phyloP scores from a whole-genome alignment of 2,113 vertebrate species.

The Mola mola region DNA sequence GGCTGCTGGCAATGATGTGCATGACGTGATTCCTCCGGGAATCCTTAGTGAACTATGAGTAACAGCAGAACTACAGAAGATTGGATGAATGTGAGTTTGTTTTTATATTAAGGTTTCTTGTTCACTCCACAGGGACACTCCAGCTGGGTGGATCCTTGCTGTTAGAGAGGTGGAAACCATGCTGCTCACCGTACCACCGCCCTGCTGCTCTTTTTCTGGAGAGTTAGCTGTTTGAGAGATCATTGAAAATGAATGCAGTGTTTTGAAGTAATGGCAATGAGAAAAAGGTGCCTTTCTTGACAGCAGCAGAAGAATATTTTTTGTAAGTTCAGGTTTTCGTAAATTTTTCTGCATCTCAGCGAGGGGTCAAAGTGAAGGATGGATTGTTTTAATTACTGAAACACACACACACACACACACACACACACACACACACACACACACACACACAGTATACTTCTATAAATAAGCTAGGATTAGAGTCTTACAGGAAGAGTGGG shows the following conservation, averaged over 20 bases:
- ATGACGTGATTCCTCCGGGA: constrained; percentile 16
- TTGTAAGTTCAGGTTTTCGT: constrained; percentile 39
- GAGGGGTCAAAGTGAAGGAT: constrained; percentile 3
- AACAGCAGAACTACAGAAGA: constrained; percentile 3
- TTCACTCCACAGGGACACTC: background rate
- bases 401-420: too few relatives aligned
- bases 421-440: too few relatives aligned
- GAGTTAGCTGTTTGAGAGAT: constrained; percentile 16
- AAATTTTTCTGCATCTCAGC: constrained; percentile 26
- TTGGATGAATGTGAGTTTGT: background rate
- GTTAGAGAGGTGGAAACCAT: constrained; percentile 5
- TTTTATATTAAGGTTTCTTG: constrained; percentile 4
- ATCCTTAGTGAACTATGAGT: constrained; percentile 16
- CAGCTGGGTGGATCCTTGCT: constrained; percentile 10
- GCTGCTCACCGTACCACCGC: background rate
- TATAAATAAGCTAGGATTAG: too few relatives aligned
- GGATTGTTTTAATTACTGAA: constrained; percentile 21
- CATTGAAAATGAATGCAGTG: constrained; percentile 26
- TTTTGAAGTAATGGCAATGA: constrained; percentile 47
- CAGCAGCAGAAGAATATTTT: constrained; percentile 21
- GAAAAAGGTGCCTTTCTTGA: constrained; percentile 27
- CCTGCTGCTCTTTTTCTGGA: constrained; percentile 21
- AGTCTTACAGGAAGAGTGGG: too few relatives aligned
- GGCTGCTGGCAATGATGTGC: constrained; percentile 21
- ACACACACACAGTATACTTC: too few relatives aligned